Base-by-base conservation (phyloP, 2,113 vertebrate genomes). In the Ageneiosus marmoratus region DNA sequence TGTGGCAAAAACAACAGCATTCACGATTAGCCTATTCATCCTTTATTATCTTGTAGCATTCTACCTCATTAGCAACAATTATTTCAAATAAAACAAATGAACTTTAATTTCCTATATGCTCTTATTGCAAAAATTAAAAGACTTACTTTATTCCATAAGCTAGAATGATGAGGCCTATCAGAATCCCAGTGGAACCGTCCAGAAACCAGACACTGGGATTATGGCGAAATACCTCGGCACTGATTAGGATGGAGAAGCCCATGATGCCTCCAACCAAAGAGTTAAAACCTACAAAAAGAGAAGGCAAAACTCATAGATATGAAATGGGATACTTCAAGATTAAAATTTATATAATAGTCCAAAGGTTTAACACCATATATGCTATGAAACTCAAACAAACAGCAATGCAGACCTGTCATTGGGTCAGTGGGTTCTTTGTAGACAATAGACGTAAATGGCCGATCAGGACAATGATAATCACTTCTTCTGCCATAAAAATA, bases 241-340 rank as follows among this genome's bases (percentile, higher is more conserved):
- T 99, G 79, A 99, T 93, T 9, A 99, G 95, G 86, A 99, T 99
- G 82, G 97, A 98, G 92, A 99, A 99, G 75, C 97, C 98, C 97
- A 99, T 97, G 85, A 98, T 88, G 0, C 96, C 95, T 3, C 98
- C 98, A 58, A 99, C 96, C 75, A 99, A 90, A 83, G 98, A 99
- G 93, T 99, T 99, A 89, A 99, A 99, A 74, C 95, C 98, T 99
- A 87, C 7, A 89, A 87, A 83, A 84, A 63, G 83, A 32, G 15
- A 62, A 63, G 0, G n/a, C 18, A 62, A 37, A 70, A 24, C 4
- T 15, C 27, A 29, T 62, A 27, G 29, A 63, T 63, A 41, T n/a
- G n/a, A n/a, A n/a, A n/a, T n/a, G n/a, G n/a, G 34, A 69, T 41
- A 20, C 15, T 11, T 48, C 10, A 34, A 32, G 34, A n/a, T 9